A percentile compares a stretch with the other conserved stretches of the same genome.
phyloP scores from a whole-genome alignment of 2,113 vertebrate genomes.

The Egretta garzetta region DNA sequence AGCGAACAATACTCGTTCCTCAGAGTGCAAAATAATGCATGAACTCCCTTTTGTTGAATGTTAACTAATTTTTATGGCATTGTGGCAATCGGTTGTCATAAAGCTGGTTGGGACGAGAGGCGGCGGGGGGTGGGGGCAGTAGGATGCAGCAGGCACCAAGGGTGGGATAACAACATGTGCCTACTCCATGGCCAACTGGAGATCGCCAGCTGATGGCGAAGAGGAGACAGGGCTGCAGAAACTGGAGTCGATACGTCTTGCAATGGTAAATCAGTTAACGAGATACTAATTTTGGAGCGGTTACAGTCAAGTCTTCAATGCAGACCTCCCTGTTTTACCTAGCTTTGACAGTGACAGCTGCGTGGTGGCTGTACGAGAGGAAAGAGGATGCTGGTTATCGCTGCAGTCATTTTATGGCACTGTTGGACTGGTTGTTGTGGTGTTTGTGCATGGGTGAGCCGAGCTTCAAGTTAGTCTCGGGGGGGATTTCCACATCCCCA shows the following conservation, averaged over 20 bases:
- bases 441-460: background rate
- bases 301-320: background rate
- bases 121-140: background rate
- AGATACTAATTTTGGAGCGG: background rate
- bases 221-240: background rate
- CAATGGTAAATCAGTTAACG: background rate
- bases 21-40: constrained; percentile 1
- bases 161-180: background rate
- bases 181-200: background rate
- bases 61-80: background rate
- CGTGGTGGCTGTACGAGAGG: background rate
- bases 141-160: background rate
- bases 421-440: background rate
- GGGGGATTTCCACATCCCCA: background rate
- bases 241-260: background rate
- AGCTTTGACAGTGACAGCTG: background rate
- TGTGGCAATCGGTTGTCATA: background rate
- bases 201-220: background rate
- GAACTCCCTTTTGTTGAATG: background rate
- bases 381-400: background rate
- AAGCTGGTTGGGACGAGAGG: background rate
- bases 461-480: background rate
- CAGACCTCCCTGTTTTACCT: background rate
- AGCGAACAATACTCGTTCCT: background rate
- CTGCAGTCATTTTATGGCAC: no score